A percentile compares a stretch with the other conserved stretches of the same genome.
phyloP scores from a whole-genome alignment of 2,797 vertebrate species.

The Lophius americanus region DNA sequence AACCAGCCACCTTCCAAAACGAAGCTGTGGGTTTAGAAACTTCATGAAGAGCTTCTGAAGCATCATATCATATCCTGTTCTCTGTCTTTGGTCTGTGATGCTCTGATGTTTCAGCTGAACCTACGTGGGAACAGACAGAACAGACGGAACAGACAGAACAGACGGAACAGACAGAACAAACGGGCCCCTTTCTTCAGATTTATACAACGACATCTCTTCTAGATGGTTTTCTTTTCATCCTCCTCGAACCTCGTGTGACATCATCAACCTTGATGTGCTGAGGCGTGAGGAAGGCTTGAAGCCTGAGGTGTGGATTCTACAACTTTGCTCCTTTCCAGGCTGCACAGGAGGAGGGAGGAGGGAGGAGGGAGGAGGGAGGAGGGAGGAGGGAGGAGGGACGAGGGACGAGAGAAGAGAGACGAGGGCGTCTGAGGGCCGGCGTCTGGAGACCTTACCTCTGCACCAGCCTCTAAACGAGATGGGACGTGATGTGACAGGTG shows the following conservation, averaged over 20 bases:
- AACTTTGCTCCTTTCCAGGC: constrained; percentile 18
- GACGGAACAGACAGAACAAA: too few species aligned
- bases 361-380: too few species aligned
- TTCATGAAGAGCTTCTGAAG: too few species aligned
- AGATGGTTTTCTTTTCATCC: constrained; percentile 15
- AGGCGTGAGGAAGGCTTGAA: constrained; percentile 19
- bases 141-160: too few species aligned
- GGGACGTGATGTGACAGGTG: constrained; percentile 43
- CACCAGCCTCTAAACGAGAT: constrained; percentile 49
- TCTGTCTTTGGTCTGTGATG: too few species aligned
- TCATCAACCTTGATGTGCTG: constrained; percentile 16
- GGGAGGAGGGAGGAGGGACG: constrained; percentile 13
- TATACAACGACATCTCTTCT: not conserved
- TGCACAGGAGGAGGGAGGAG: constrained; percentile 14
- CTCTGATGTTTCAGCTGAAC: too few species aligned
- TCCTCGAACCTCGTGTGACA: constrained; percentile 17
- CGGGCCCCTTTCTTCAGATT: not conserved
- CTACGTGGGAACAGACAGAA: too few species aligned
- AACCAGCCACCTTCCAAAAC: too few species aligned
- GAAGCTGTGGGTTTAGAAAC: too few species aligned
- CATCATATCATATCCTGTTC: too few species aligned
- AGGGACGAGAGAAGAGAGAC: not conserved
- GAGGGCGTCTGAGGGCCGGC: constrained; percentile 11
- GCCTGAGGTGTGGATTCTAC: constrained; percentile 16
- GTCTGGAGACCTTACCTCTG: constrained; percentile 30